Evolutionary conservation across 2,888 invertebrate species (phyloP).

Genomic region (Platyscelio sp.): DNA sequence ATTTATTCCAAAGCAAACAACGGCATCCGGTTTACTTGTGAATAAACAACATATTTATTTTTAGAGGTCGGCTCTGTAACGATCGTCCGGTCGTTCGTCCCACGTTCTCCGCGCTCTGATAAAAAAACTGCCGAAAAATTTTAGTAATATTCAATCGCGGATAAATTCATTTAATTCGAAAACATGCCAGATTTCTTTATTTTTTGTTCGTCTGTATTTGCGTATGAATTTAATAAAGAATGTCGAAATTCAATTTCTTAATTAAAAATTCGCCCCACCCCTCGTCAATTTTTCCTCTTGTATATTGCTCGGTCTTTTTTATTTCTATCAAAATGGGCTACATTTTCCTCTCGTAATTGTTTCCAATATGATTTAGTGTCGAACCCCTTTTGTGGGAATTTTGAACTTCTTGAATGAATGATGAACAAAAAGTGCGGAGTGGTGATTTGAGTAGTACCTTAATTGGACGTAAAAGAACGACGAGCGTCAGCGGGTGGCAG

Average conservation of each 20-base stretch:
- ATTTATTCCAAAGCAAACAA: constrained; percentile 85
- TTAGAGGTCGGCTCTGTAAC: constrained; percentile 81
- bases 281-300: too few relatives aligned
- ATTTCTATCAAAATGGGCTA: too few relatives aligned
- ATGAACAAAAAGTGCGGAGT: constrained; percentile 3
- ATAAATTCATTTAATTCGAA: constrained; percentile 20
- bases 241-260: too few relatives aligned
- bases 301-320: too few relatives aligned
- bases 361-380: too few relatives aligned
- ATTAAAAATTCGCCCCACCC: too few relatives aligned
- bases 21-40: constrained; percentile 86
- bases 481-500: constrained; percentile 53
- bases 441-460: constrained; percentile 29
- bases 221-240: too few relatives aligned
- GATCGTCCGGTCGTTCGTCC: constrained; percentile 73
- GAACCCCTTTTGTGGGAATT: too few relatives aligned
- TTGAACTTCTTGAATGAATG: not conserved
- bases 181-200: too few relatives aligned
- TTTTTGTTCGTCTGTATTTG: too few relatives aligned
- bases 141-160: constrained; percentile 31
- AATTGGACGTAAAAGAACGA: constrained; percentile 61
- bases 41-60: constrained; percentile 86
- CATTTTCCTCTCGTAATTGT: too few relatives aligned
- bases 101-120: constrained; percentile 62
- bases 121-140: constrained; percentile 52